Conservation (phyloP, 2,113 vertebrate genomes). For the Emydocephalus ijimae region DNA sequence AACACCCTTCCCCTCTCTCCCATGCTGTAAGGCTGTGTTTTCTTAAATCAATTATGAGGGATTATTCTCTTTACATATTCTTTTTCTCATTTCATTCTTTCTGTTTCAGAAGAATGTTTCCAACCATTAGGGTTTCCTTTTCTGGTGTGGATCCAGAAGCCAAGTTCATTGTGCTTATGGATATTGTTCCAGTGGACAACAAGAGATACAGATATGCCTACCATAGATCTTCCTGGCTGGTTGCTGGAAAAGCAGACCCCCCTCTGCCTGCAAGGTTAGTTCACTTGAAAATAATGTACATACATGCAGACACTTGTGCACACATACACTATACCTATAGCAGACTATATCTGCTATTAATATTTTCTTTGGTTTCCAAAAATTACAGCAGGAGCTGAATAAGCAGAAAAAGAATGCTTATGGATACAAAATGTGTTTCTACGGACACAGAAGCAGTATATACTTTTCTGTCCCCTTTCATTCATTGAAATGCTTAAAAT, state of each 20-base stretch:
- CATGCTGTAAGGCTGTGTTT: background rate
- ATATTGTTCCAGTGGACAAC: conserved; percentile 98
- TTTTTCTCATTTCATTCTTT: conserved; percentile 32
- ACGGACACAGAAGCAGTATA: background rate
- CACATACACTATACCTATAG: background rate
- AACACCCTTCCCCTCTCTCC: background rate
- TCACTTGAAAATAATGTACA: background rate
- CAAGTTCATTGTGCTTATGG: conserved; percentile 98
- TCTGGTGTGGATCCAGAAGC: conserved; percentile 95
- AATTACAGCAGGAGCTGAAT: background rate
- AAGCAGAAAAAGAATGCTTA: background rate
- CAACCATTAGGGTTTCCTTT: conserved; percentile 97
- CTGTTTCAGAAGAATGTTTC: conserved; percentile 92
- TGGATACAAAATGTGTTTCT: background rate
- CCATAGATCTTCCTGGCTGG: conserved; percentile 96
- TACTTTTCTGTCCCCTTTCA: rapidly evolving
- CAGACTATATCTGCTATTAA: background rate
- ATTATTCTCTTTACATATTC: background rate
- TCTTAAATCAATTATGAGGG: conserved; percentile 20
- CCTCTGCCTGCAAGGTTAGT: conserved; percentile 92
- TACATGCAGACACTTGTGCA: background rate
- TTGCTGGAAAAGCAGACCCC: conserved; percentile 96
- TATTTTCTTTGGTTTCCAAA: background rate
- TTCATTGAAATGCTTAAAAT: conserved; percentile 6
- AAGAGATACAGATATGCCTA: conserved; percentile 98